Evolutionary conservation across 2,797 vertebrate species (phyloP), one percentile per base, ranked within the genome.

Genomic region (Acanthurus leucopareius): DNA sequence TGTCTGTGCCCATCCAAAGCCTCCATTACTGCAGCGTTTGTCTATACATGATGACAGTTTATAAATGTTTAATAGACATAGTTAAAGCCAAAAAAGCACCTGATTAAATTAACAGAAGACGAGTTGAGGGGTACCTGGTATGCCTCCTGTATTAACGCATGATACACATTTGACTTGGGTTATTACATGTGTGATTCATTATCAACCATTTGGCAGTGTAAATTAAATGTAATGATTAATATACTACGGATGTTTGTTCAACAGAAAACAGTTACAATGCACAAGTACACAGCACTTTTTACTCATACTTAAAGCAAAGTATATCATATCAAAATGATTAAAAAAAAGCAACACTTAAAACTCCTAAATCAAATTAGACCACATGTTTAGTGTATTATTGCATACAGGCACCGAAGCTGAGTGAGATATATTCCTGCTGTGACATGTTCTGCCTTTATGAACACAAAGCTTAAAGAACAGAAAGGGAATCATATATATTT

Each of bases 61-160:
- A 32, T 28, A 65, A 68, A 82, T 75, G 48, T 78, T 65, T 67
- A 72, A 53, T 47, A 54, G 22, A 63, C 32, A 14, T n/a, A 35
- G 3, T 6, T 47, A 19, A 65, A 56, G 19, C 45, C 69, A 51
- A 14, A 73, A 60, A 10, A 1, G 6, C 20, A 60, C 16, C 22
- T 10, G 45, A 42, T 73, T 4, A 65, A n/a, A 57, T 40, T 32
- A 25, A 32, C n/a, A 49, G 22, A 25, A 47, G 17, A n/a, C 28
- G 57, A 53, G 10, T 56, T 65, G 3, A 49, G 2, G 19, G 14
- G 44, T 40, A 11, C 28, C 61, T 49, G 42, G 9, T 38, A 52
- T 56, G 59, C 45, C 11, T 54, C 22, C 28, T 38, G 38, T 35
- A 20, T 14, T 38, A 64, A 54, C 61, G 7, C 28, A 42, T 67